Evolutionary conservation across 2,797 vertebrate genomes (phyloP).

Genomic region (Rhynchotus rufescens): DNA sequence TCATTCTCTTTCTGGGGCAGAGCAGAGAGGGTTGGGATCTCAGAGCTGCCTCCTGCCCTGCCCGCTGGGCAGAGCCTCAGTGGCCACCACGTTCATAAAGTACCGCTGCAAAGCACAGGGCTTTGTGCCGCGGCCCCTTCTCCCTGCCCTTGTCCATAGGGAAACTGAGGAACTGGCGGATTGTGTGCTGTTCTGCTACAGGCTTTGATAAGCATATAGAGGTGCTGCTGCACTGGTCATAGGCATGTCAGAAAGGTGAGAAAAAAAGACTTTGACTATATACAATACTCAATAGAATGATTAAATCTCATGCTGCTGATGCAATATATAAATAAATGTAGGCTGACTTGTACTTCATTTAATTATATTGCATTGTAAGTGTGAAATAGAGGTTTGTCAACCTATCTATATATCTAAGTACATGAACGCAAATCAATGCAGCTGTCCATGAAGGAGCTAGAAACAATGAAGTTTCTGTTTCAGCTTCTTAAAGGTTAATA

Average conservation of each 20-base stretch:
- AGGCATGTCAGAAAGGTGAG: background rate
- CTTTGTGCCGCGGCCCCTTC: background rate
- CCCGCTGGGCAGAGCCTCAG: background rate
- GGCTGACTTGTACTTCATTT: background rate
- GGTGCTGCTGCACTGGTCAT: background rate
- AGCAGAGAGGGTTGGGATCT: background rate
- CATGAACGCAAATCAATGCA: background rate
- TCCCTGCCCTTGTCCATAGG: background rate
- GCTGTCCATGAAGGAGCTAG: background rate
- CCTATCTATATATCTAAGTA: background rate
- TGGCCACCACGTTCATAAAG: background rate
- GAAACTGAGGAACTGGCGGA: background rate
- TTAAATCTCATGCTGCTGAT: background rate
- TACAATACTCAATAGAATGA: background rate
- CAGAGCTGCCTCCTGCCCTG: background rate
- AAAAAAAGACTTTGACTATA: background rate
- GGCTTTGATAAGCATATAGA: background rate
- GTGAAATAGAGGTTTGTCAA: background rate
- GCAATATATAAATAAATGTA: background rate
- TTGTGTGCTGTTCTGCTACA: background rate
- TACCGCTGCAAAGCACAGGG: background rate
- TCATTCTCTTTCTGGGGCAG: background rate
- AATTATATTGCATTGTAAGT: no score
- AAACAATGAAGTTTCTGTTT: background rate
- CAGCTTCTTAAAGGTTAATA: background rate